Conservation (phyloP, 2,888 invertebrate genomes). For the Pycnomerus fuliginosus region DNA sequence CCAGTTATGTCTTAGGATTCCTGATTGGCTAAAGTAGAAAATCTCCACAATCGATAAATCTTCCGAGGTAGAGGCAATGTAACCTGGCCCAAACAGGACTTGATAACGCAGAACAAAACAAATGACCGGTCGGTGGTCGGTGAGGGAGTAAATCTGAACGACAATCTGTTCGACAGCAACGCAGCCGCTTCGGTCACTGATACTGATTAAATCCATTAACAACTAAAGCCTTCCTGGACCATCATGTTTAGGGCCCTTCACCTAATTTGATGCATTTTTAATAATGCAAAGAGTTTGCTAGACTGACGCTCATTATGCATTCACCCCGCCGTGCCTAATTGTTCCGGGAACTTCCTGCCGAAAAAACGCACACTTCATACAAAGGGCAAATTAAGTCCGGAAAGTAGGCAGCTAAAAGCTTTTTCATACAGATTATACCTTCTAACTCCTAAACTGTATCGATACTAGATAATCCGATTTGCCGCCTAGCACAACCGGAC, state of each 20-base stretch:
- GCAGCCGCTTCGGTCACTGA: constrained; percentile 15
- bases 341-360: constrained; percentile 21
- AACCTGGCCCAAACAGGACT: constrained; percentile 26
- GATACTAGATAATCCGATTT: constrained; percentile 22
- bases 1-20: constrained; percentile 32
- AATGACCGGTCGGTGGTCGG: constrained; percentile 31
- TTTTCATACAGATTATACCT: constrained; percentile 20
- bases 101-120: constrained; percentile 36
- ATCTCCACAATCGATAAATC: constrained; percentile 37
- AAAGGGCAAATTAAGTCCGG: constrained; percentile 21
- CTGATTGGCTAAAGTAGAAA: constrained; percentile 36
- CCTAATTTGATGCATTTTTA: constrained; percentile 13
- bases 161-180: constrained; percentile 25
- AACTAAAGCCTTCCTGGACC: constrained; percentile 4
- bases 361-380: constrained; percentile 23
- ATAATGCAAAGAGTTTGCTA: constrained; percentile 15
- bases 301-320: constrained; percentile 17
- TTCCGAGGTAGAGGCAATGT: constrained; percentile 30
- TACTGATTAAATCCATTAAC: constrained; percentile 28
- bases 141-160: constrained; percentile 33
- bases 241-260: not conserved
- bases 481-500: constrained; percentile 17
- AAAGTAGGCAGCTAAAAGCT: constrained; percentile 22
- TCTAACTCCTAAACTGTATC: constrained; percentile 18
- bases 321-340: constrained; percentile 20